Evolutionary conservation across 2,113 vertebrate genomes (phyloP), one percentile per base, ranked within the genome.

Genomic region (Polypterus bichir): DNA sequence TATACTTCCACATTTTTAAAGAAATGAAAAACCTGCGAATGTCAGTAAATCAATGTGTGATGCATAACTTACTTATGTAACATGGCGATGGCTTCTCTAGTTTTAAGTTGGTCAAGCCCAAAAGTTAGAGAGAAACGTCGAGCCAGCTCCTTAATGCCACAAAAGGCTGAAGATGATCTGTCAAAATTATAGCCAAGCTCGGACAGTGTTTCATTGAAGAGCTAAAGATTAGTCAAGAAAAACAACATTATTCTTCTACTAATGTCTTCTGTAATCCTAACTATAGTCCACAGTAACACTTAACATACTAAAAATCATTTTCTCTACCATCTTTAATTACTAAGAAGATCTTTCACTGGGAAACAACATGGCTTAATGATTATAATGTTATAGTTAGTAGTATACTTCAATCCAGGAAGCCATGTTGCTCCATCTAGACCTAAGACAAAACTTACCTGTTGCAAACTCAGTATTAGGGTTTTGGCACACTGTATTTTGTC

Each of bases 401-500:
- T 27, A 27, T 27, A 27, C 27, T 27, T 27, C 27, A 27, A 27
- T 27, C 27, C 27, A 27, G 27, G 27, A 1, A 27, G 27, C 27
- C 27, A 27, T 27, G 27, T 27, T 27, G 27, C 2, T 27, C 27
- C n/a, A 45, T 48, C 9, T 49, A 53, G 47, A 47, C 44, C 60
- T 27, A 27, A 27, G 27, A 27, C 27, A 27, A 27, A 27, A 27
- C 92, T 77, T 81, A 98, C 96, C 93, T 98, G 93, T 76, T 98
- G 96, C 74, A 98, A 85, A 81, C 96, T 98, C 79, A 98, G 90
- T 78, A 98, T 97, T 71, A 98, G 91, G 0, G 96, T 98, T 82
- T 98, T 98, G 77, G 96, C 96, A 88, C 96, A 98, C 54, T 98
- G 96, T 75, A 98, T 97, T 86, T 98, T 98, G 77, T 98, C 94